Evolutionary conservation across 2,113 vertebrate genomes (phyloP), one percentile per base, ranked within the genome.

Genomic region (Eulemur rufifrons): DNA sequence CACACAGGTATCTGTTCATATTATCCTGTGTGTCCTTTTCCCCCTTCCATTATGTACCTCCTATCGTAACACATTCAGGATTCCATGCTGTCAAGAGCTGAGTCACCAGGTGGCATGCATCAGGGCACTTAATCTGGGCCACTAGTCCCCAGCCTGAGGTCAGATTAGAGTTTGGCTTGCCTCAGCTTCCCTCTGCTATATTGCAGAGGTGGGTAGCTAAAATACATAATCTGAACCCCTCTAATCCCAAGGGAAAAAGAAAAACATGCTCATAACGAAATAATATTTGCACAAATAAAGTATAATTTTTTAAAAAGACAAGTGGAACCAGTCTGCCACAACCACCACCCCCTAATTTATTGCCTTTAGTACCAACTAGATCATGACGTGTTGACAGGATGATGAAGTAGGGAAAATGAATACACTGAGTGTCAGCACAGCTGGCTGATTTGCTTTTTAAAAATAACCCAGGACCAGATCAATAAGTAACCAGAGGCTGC

Each of bases 371-470:
- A 3, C 25, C 29, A 37, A 50, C 23, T 69, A 73, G 86, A 94
- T 81, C 89, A 42, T 7, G 42, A 84, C 0, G 0, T 0, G 1
- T n/a, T 52, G 94, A 84, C 93, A 95, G 63, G 56, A 47, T 86
- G 97, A 89, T 91, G 81, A 90, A 96, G 85, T 47, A 50, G 85
- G 37, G 34, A 66, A 87, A 82, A 94, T 23, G 94, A 59, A 77
- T 63, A 86, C 80, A 45, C 56, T 13, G 66, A 71, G 63, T 37
- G 83, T 68, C 95, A 81, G 83, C 94, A 94, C 34, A 91, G 91
- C 93, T 94, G 95, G 95, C 91, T 96, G 97, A 83, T 96, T 96
- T 95, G 94, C 95, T 95, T 97, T 87, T 96, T 66, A 96, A 97
- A 97, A 97, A 95, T 89, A 91, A 96, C 74, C 84, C 64, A 68